phyloP scores from a whole-genome alignment of 2,797 vertebrate genomes.

The Artibeus jamaicensis region DNA sequence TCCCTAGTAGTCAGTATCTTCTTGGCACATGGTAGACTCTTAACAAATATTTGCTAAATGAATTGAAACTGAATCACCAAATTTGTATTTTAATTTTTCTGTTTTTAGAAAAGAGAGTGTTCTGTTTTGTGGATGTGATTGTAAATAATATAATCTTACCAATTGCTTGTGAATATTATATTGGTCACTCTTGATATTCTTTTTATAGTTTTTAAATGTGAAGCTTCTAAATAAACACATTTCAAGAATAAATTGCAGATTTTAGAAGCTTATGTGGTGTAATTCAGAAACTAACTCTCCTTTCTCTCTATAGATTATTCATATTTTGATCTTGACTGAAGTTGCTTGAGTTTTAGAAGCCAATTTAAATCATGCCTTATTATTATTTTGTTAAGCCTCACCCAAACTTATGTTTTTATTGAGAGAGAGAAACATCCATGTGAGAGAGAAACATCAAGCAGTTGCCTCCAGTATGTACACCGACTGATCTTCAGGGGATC shows the following conservation, averaged over 20 bases:
- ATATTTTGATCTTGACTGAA: neutral
- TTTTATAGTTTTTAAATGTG: neutral
- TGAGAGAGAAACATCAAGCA: neutral
- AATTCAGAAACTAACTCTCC: neutral
- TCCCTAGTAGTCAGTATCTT: neutral
- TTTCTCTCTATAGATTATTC: neutral
- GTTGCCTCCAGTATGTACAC: neutral
- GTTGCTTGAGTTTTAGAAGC: neutral
- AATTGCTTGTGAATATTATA: neutral
- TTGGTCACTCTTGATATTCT: neutral
- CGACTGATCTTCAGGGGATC: too few relatives aligned
- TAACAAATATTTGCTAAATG: constrained; percentile 46
- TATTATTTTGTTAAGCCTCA: neutral
- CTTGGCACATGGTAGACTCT: neutral
- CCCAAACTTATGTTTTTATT: neutral
- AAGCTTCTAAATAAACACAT: neutral
- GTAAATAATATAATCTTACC: neutral
- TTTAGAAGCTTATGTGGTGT: neutral
- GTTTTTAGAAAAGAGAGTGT: neutral
- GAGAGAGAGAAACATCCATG: neutral
- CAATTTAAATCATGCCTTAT: neutral
- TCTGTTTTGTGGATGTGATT: neutral
- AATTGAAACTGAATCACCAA: neutral
- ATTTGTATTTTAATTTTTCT: constrained; percentile 45
- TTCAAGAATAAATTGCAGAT: neutral